Base-by-base conservation (phyloP, 2,797 vertebrate species). In the Hephaestus fuliginosus region DNA sequence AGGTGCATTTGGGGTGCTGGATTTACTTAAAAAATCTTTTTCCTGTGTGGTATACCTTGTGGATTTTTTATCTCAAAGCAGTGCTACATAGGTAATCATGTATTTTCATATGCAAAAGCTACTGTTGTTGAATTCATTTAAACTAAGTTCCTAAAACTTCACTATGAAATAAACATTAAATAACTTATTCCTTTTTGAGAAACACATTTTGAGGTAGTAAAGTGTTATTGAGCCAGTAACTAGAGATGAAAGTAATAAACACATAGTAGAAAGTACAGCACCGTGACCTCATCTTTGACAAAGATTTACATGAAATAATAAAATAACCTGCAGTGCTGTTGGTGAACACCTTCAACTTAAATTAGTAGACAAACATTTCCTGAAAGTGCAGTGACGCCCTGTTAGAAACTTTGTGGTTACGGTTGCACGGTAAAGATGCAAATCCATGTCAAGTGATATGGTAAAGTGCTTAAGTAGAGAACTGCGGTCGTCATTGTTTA, bases 21-120 rank as follows among this genome's bases (percentile, higher is more conserved):
- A 51, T 57, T 76, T 22, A 0, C 17, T 39, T 30, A 22, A 65
- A 63, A 36, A 25, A 60, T 17, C 7, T 56, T 62, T 33, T 48
- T 33, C n/a, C 7, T 12, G 5, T 74, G 49, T 48, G 3, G 9
- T 51, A 28, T 43, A 14, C 41, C 17, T 53, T 58, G n/a, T 20
- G 12, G 15, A 33, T 33, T 43, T 22, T 76, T 49, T 48, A 2
- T 64, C 14, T 41, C 41, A 53, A 30, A 55, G 10, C 20, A 51
- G 43, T 51, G n/a, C 15, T 69, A 11, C 30, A 28, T 33, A 49
- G 33, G 13, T 60, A 43, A 53, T 74, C 5, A 36, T 49, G 14
- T 30, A 46, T 60, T 33, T 62, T 76, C 6, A 46, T 30, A 67
- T 62, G 33, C 11, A 62, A 33, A 33, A 72, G 20, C 11, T 22